phyloP scores from a whole-genome alignment of 1,140 invertebrate genomes.

The Drosophila santomea region DNA sequence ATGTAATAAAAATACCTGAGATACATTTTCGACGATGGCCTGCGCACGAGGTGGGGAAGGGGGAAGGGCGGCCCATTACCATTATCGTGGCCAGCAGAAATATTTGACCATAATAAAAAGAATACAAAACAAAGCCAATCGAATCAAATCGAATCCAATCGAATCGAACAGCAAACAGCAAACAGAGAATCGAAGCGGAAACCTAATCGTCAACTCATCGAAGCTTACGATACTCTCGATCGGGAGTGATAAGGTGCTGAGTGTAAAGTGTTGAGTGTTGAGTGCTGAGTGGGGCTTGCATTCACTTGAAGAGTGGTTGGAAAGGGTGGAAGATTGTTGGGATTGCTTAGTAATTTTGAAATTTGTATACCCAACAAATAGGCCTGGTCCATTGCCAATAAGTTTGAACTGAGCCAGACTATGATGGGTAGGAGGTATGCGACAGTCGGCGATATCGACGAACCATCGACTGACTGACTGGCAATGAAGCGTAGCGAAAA shows the following conservation, averaged over 20 bases:
- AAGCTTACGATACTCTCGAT: conserved; percentile 30
- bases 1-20: conserved; percentile 76
- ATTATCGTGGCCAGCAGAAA: conserved; percentile 70
- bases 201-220: conserved; percentile 30
- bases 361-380: too few relatives aligned
- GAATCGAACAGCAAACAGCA: neutral
- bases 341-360: neutral
- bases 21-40: conserved; percentile 32
- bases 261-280: too few relatives aligned
- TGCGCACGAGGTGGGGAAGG: conserved; percentile 10
- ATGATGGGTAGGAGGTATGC: conserved; percentile 52
- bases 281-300: too few relatives aligned
- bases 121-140: conserved; percentile 50
- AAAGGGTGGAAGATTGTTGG: too few relatives aligned
- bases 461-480: conserved; percentile 25
- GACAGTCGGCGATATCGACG: conserved; percentile 43
- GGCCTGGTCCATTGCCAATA: neutral
- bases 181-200: conserved; percentile 41
- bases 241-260: conserved; percentile 15
- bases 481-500: conserved; percentile 78
- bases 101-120: conserved; percentile 80
- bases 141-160: conserved; percentile 3
- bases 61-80: conserved; percentile 54
- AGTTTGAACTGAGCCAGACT: neutral
- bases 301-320: too few relatives aligned